Conservation (phyloP, 1,140 invertebrate genomes). For the Drosophila miranda region DNA sequence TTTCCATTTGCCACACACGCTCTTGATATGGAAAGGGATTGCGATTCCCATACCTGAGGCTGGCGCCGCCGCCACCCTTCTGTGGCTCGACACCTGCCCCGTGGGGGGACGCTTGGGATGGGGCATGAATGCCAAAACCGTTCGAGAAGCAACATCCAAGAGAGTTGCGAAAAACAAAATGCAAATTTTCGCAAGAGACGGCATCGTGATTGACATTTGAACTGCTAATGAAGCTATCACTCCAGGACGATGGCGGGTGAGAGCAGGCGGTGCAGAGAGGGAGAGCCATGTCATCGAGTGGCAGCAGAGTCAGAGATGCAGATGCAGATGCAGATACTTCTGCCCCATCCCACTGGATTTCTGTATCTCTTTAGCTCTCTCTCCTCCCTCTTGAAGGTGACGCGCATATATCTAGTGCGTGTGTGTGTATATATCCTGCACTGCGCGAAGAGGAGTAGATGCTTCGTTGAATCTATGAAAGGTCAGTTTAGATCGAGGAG, state of each 20-base stretch:
- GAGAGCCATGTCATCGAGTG: slow-evolving; percentile 35
- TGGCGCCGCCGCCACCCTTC: too few species aligned
- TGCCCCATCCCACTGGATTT: too few species aligned
- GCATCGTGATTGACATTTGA: slow-evolving; percentile 62
- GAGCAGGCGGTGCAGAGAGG: slow-evolving; percentile 1
- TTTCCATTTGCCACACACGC: slow-evolving; percentile 17
- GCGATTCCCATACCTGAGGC: too few species aligned
- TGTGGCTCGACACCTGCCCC: too few species aligned
- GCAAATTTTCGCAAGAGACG: slow-evolving; percentile 47
- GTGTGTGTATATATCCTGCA: not conserved
- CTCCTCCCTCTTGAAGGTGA: too few species aligned
- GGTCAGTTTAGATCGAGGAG: too few species aligned
- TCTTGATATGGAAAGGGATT: too few species aligned
- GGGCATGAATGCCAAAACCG: slow-evolving; percentile 8
- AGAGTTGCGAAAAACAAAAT: slow-evolving; percentile 45
- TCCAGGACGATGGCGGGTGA: slow-evolving; percentile 16
- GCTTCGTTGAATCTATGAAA: too few species aligned
- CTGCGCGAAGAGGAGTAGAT: not conserved
- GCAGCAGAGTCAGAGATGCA: not conserved
- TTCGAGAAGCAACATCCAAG: slow-evolving; percentile 11
- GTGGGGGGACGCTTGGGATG: too few species aligned
- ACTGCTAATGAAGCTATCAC: slow-evolving; percentile 64
- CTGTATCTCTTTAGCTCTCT: too few species aligned
- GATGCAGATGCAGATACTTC: too few species aligned
- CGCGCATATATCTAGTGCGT: not conserved